These are phyloP conservation scores for Platichthys flesus DNA, from an alignment of 2,113 vertebrate genomes.

Conservation along the genomic window DNA sequence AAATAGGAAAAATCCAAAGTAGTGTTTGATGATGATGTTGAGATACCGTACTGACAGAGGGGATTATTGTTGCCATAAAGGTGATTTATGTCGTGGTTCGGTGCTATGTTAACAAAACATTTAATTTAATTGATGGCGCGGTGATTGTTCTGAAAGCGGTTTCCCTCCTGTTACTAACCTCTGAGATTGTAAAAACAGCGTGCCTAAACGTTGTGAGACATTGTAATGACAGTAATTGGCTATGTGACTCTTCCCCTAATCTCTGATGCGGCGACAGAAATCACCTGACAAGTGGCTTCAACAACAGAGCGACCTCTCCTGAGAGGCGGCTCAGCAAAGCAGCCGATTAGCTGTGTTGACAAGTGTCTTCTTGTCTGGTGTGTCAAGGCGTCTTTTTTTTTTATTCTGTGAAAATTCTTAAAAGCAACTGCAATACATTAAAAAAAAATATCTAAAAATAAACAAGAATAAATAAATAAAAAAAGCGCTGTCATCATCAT, in stretches of 20 bases:
- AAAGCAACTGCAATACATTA: constrained; percentile 36
- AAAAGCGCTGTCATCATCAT: constrained; percentile 52
- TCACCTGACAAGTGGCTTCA: constrained; percentile 67
- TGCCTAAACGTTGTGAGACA: constrained; percentile 53
- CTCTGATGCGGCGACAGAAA: constrained; percentile 60
- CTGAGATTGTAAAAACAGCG: constrained; percentile 36
- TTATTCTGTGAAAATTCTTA: constrained; percentile 47
- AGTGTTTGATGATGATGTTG: neutral
- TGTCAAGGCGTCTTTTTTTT: constrained; percentile 50
- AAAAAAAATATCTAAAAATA: constrained; percentile 71
- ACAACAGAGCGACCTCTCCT: constrained; percentile 52
- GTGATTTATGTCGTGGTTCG: neutral
- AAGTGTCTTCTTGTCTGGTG: constrained; percentile 62
- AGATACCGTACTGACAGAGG: constrained; percentile 28
- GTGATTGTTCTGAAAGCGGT: constrained; percentile 36
- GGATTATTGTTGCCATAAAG: neutral
- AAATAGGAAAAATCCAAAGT: constrained; percentile 29
- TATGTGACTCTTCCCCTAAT: constrained; percentile 62
- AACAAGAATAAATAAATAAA: constrained; percentile 14
- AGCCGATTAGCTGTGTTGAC: constrained; percentile 62
- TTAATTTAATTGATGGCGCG: constrained; percentile 16
- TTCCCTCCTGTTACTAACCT: constrained; percentile 60
- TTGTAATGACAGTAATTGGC: constrained; percentile 71
- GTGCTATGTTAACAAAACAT: too few relatives aligned
- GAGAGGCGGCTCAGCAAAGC: constrained; percentile 51